Evolutionary conservation across 2,797 vertebrate genomes (phyloP).

Genomic region (Ambastaia sidthimunki): DNA sequence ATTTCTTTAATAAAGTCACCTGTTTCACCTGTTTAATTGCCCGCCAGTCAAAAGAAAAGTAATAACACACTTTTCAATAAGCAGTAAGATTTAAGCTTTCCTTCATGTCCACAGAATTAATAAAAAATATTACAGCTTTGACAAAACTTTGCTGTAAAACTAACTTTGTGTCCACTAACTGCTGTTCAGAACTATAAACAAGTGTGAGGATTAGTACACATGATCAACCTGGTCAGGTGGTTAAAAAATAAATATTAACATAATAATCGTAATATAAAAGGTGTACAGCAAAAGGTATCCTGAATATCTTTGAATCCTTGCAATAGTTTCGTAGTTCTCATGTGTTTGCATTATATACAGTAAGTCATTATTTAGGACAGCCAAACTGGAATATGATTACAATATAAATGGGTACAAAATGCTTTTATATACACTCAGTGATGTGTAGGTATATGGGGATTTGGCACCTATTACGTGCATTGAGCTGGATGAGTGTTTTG

Average conservation of each 20-base stretch:
- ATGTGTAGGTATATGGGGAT: background rate
- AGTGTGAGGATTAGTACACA: too few relatives aligned
- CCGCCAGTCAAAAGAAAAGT: background rate
- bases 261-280: too few relatives aligned
- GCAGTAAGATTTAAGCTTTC: background rate
- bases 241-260: too few relatives aligned
- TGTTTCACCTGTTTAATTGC: background rate
- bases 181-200: background rate
- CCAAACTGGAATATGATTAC: background rate
- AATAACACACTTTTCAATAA: background rate
- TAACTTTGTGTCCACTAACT: background rate
- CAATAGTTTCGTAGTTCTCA: background rate
- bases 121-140: background rate
- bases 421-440: background rate
- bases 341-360: background rate
- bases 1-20: background rate
- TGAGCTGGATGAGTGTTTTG: slow-evolving; percentile 8
- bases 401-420: background rate
- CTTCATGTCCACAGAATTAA: background rate
- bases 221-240: too few relatives aligned
- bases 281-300: too few relatives aligned
- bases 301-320: background rate
- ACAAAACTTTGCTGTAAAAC: background rate
- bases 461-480: background rate
- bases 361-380: background rate